These are phyloP conservation scores for Oedothorax gibbosus DNA, from an alignment of 1,140 invertebrate species.

Conservation along the genomic window DNA sequence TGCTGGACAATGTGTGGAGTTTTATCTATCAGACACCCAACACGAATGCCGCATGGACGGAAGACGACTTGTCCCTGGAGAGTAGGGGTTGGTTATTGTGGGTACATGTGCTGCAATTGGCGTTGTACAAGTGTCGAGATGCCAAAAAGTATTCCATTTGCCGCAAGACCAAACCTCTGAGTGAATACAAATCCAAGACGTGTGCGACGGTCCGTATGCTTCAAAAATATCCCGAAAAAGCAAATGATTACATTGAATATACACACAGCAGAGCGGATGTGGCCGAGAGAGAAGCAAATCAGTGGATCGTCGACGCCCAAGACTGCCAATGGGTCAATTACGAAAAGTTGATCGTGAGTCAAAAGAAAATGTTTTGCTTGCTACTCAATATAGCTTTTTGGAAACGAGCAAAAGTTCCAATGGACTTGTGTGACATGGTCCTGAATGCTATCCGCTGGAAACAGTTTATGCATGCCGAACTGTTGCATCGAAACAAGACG, in stretches of 20 bases:
- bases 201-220: not conserved
- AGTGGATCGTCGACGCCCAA: constrained; percentile 3
- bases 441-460: not conserved
- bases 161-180: constrained; percentile 8
- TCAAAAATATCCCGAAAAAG: constrained; percentile 19
- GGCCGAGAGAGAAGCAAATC: not conserved
- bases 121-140: constrained; percentile 20
- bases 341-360: constrained; percentile 24
- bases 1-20: not conserved
- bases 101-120: not conserved
- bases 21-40: no score
- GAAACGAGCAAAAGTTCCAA: not conserved
- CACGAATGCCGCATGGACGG: not conserved
- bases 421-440: not conserved
- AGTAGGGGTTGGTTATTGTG: not conserved
- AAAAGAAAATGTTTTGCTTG: constrained; percentile 14
- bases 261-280: constrained; percentile 29
- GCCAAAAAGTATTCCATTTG: constrained; percentile 10
- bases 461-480: constrained; percentile 2
- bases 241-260: constrained; percentile 14
- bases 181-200: not conserved
- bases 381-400: constrained; percentile 37
- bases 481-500: not conserved
- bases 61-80: not conserved
- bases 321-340: constrained; percentile 24